phyloP scores from a whole-genome alignment of 2,888 invertebrate genomes.

The Eupeodes latifasciatus region DNA sequence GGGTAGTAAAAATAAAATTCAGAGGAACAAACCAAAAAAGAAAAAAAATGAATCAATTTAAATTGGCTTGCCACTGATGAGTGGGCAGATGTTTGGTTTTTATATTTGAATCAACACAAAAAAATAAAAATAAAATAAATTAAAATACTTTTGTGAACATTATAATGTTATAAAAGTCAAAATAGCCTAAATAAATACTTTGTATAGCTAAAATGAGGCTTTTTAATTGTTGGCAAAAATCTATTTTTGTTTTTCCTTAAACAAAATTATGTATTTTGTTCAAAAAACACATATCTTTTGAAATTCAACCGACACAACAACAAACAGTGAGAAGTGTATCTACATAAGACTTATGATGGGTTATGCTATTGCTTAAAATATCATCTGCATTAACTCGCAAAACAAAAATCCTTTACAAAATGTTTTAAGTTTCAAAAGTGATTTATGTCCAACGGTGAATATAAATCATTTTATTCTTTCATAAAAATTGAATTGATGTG shows the following conservation, averaged over 20 bases:
- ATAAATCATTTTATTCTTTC: slow-evolving; percentile 32
- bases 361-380: background rate
- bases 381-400: background rate
- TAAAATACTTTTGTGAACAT: slow-evolving; percentile 29
- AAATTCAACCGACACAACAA: background rate
- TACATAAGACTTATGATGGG: background rate
- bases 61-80: slow-evolving; percentile 46
- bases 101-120: slow-evolving; percentile 19
- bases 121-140: slow-evolving; percentile 13
- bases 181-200: slow-evolving; percentile 39
- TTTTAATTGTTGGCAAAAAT: background rate
- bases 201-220: slow-evolving; percentile 28
- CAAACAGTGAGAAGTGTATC: background rate
- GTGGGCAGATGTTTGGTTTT: slow-evolving; percentile 64
- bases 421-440: slow-evolving; percentile 23
- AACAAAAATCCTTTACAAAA: background rate
- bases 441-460: slow-evolving; percentile 23
- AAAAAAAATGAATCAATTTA: slow-evolving; percentile 28
- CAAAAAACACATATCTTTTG: background rate
- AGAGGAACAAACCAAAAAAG: slow-evolving; percentile 12
- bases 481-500: background rate
- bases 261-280: background rate
- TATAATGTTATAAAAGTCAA: slow-evolving; percentile 40
- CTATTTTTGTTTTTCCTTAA: background rate
- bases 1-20: slow-evolving; percentile 29